These are phyloP conservation scores for Morinoia aosen DNA, from an alignment of 2,888 invertebrate species.

Conservation along the genomic window DNA sequence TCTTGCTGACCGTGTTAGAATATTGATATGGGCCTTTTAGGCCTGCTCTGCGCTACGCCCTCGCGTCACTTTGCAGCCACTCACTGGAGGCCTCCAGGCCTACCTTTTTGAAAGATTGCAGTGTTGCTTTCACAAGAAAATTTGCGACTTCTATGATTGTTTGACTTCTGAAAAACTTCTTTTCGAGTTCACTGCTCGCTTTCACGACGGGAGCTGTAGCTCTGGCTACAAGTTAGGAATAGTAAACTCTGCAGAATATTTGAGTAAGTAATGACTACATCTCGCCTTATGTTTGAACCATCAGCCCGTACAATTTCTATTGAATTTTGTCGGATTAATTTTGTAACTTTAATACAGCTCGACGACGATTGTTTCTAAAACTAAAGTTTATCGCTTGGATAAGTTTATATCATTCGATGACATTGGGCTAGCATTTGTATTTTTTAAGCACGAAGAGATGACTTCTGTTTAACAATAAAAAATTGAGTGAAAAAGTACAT, in stretches of 20 bases:
- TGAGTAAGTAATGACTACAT: background rate
- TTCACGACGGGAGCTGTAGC: background rate
- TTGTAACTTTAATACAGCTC: background rate
- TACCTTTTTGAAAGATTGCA: background rate
- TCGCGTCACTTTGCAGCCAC: background rate
- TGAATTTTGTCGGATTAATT: background rate
- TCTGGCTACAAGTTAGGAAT: background rate
- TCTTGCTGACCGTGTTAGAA: background rate
- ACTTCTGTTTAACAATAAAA: background rate
- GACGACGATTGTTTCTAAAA: background rate
- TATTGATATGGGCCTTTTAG: conserved; percentile 28
- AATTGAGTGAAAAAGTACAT: background rate
- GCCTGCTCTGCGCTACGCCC: background rate
- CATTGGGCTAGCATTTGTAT: background rate
- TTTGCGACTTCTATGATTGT: background rate
- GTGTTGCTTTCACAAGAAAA: background rate
- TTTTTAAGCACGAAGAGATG: background rate
- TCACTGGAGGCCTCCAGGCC: background rate
- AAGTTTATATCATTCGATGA: background rate
- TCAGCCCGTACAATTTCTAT: background rate
- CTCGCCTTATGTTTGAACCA: background rate
- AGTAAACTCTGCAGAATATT: background rate
- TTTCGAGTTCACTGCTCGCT: background rate
- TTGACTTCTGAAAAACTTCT: background rate
- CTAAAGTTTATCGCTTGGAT: background rate